Conservation (phyloP, 2,113 vertebrate species). For the Pelecanus crispus region DNA sequence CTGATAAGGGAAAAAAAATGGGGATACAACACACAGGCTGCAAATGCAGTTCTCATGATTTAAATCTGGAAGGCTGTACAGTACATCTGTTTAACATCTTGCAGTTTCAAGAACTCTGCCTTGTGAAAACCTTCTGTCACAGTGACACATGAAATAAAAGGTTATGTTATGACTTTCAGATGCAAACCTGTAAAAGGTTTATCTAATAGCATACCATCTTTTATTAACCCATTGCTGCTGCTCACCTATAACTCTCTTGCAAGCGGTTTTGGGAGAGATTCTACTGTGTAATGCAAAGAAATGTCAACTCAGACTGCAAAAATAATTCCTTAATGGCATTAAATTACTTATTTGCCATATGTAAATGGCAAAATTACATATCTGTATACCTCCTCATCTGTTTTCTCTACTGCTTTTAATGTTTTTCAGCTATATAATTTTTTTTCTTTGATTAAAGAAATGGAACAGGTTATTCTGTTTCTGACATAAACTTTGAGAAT, state of each 20-base stretch:
- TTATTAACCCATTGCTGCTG: constrained; percentile 64
- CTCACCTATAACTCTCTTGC: constrained; percentile 26
- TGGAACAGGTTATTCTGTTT: not conserved
- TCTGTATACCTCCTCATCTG: not conserved
- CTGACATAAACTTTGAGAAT: not conserved
- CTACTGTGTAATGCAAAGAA: not conserved
- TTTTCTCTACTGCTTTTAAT: not conserved
- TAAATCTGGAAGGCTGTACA: constrained; percentile 59
- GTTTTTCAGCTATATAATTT: not conserved
- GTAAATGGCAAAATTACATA: not conserved
- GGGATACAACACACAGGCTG: constrained; percentile 48
- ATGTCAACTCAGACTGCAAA: not conserved
- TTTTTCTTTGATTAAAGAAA: not conserved
- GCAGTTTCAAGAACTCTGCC: constrained; percentile 68
- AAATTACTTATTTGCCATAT: not conserved
- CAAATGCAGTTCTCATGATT: constrained; percentile 67
- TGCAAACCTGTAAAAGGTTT: constrained; percentile 71
- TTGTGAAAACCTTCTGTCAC: constrained; percentile 71
- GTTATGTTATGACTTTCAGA: constrained; percentile 77
- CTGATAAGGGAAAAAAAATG: constrained; percentile 60
- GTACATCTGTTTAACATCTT: constrained; percentile 79
- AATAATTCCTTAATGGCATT: not conserved
- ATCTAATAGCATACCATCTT: constrained; percentile 54
- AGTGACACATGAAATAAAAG: constrained; percentile 72
- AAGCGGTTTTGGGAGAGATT: not conserved